Evolutionary conservation across 2,113 vertebrate species (phyloP), one percentile per base, ranked within the genome.

Genomic region (Triplophysa siluroides): DNA sequence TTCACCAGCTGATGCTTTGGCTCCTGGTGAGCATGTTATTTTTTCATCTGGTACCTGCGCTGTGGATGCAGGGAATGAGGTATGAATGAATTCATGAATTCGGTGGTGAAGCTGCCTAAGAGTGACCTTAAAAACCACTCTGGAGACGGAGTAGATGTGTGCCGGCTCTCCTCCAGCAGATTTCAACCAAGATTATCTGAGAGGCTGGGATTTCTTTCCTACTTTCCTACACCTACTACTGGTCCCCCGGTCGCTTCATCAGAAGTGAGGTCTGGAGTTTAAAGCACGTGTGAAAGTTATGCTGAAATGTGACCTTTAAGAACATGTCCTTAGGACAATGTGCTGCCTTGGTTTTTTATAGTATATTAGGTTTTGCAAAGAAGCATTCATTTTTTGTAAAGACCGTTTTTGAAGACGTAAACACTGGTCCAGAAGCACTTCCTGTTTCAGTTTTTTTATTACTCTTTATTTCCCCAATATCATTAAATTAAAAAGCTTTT

Each of bases 11-110:
- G 63, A 78, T 61, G 76, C 76, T 38, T 43, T 38, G 56, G 16
- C 76, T 72, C 52, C 68, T 70, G 47, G 76, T 61, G 56, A 73
- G 83, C 75, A 62, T 70, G 45, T 50, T 60, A 65, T 70, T 79
- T 64, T 81, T 81, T 84, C 64, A 84, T 84, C 83, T 81, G 56
- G 45, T 78, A 74, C 76, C 76, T 81, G 64, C 29, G 76, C 67
- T 72, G 60, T 72, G 52, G 62, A 43, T 43, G 50, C 50, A 68
- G 74, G 33, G 72, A 74, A 52, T 70, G 71, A 60, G 16, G 58
- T 70, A 62, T 63, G 83, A 79, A 71, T 41, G 62, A 54, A 77
- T 43, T 78, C 41, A 72, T 76, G 72, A 80, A 77, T 83, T 50
- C 43, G 24, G 14, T 9, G 33, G 73, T 38, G 33, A 71, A 45